A percentile compares a stretch with the other conserved stretches of the same genome.
These are phyloP conservation scores for Furnarius figulus DNA, from an alignment of 2,113 vertebrate genomes.

Conservation along the genomic window DNA sequence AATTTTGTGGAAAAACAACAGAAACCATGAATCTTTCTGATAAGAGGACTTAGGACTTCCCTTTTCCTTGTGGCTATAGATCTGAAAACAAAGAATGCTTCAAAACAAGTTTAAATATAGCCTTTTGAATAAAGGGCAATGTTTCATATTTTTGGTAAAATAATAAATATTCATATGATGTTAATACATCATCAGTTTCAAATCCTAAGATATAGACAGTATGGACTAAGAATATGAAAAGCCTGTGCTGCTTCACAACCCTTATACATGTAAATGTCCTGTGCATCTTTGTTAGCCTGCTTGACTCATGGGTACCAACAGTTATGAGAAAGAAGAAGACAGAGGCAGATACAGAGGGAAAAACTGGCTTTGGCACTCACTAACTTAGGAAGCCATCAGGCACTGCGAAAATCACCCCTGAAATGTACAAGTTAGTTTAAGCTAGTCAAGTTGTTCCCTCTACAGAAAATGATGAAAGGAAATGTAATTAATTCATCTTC, in stretches of 20 bases:
- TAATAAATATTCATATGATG: neutral
- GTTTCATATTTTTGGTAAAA: neutral
- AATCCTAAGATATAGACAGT: neutral
- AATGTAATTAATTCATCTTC: neutral
- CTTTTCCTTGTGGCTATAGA: neutral
- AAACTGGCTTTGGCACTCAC: neutral
- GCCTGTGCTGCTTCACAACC: fast-evolving
- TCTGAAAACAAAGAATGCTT: neutral
- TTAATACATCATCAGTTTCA: neutral
- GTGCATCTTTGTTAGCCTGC: neutral
- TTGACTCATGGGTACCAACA: neutral
- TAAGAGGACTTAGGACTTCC: neutral
- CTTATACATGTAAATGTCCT: neutral
- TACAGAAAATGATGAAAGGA: neutral
- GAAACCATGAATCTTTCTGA: neutral
- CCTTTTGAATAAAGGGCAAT: neutral
- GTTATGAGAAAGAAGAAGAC: neutral
- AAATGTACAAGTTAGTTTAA: neutral
- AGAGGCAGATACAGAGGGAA: neutral
- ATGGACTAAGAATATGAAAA: neutral
- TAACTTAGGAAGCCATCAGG: neutral
- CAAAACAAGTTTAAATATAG: neutral
- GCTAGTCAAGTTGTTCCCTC: neutral
- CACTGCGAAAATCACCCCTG: neutral
- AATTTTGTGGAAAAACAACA: neutral